Evolutionary conservation across 1,140 invertebrate genomes (phyloP), one percentile per base, ranked within the genome.

Genomic region (Calycopis cecrops): DNA sequence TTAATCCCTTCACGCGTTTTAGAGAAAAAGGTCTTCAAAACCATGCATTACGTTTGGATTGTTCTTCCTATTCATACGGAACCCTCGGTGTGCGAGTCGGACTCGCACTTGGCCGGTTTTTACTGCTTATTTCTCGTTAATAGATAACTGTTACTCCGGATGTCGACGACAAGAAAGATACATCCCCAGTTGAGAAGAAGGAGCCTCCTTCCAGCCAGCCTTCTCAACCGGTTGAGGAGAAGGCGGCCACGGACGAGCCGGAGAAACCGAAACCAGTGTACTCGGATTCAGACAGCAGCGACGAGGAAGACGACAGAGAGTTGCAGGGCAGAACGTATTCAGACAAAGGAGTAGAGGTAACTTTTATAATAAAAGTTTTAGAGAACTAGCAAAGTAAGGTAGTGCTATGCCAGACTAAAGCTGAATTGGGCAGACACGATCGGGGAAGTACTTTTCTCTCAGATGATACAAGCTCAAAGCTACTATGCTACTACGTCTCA

Each of bases 301-400:
- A 93, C 9, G 93, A 93, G 9, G 92, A 94, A 60, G 94, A 95
- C 65, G 91, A 91, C 28, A 88, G 93, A 17, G 91, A 94, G 42
- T 72, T 94, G 66, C 94, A 95, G 72, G 95, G 95, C 52, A 92
- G 93, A 61, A 94, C 93, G 33, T 90, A 92, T 60, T 93, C 93
- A 2, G 92, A 94, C 21, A 90, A 90, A 62, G 95, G 95, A 57
- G 83, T 92, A 55, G 94, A 96, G 91, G 95, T 96, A 76, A 78
- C 68, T 8, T 16, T 8, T 12, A 28, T 3, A n/a, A 28, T 2
- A 6, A 28, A 28, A 3, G 6, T 28, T 28, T 28, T 28, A 2
- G 21, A 28, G 6, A 28, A 28, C 6, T 6, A 3, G 21, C 6
- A 3, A n/a, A 6, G 21, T 28, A 28, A 28, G 2, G 6, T 28